Evolutionary conservation across 2,113 vertebrate genomes (phyloP).

Genomic region (Formicarius rufipectus): DNA sequence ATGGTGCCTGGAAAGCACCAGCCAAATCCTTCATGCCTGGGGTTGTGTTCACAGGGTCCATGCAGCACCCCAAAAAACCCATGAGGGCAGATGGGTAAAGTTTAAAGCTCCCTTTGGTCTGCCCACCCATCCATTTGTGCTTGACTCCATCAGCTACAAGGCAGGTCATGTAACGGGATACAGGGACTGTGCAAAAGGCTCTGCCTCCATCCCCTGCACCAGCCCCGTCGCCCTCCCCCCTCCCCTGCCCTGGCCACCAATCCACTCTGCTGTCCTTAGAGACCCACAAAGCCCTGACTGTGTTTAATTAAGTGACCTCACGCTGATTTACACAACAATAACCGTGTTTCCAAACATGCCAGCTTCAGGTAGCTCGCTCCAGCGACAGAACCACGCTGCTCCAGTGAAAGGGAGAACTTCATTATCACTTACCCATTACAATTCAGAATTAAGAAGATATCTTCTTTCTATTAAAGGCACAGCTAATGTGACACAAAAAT

Average conservation of each 20-base stretch:
- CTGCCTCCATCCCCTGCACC: not conserved
- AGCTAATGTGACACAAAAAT: not conserved
- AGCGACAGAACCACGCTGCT: not conserved
- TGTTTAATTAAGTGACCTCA: slow-evolving; percentile 35
- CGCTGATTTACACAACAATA: slow-evolving; percentile 36
- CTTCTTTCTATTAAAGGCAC: not conserved
- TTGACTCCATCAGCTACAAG: rapidly evolving
- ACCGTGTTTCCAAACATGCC: not conserved
- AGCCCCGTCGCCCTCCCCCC: not conserved
- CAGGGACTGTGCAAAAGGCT: not conserved
- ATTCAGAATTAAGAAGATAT: not conserved
- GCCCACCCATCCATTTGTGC: not conserved
- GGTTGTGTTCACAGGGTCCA: rapidly evolving
- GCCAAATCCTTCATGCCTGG: not conserved
- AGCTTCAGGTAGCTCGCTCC: not conserved
- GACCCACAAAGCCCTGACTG: not conserved
- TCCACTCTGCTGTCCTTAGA: not conserved
- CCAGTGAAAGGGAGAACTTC: not conserved
- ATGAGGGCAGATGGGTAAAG: rapidly evolving
- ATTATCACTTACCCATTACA: not conserved
- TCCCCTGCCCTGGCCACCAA: not conserved
- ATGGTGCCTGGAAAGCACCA: not conserved
- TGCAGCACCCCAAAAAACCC: not conserved
- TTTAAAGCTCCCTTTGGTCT: not conserved
- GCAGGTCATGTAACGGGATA: rapidly evolving